Percentiles rank a stretch among this genome's conserved stretches.
Conservation (phyloP, 2,888 invertebrate species). For the Diaprepes abbreviatus region DNA sequence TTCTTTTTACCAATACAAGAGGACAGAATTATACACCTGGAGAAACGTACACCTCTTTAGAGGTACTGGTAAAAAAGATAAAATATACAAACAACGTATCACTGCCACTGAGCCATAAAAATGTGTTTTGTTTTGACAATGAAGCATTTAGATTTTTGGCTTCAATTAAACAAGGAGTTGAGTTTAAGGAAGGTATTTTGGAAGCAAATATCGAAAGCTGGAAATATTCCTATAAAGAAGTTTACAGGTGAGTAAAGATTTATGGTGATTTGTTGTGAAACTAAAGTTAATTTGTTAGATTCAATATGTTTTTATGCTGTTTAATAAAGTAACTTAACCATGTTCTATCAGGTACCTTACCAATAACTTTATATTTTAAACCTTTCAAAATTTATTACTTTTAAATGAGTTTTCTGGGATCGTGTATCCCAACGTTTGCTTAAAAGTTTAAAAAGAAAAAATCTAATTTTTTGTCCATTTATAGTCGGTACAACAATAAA, state of each 20-base stretch:
- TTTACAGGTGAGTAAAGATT: slow-evolving; percentile 56
- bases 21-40: slow-evolving; percentile 59
- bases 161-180: slow-evolving; percentile 54
- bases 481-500: too few relatives aligned
- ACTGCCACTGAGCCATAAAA: slow-evolving; percentile 48
- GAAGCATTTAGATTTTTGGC: slow-evolving; percentile 62
- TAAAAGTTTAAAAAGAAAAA: too few relatives aligned
- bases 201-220: slow-evolving; percentile 53
- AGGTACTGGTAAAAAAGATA: slow-evolving; percentile 17
- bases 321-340: too few relatives aligned
- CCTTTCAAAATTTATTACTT: too few relatives aligned
- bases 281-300: too few relatives aligned
- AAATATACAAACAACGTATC: slow-evolving; percentile 25
- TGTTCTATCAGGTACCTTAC: too few relatives aligned
- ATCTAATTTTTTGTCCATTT: too few relatives aligned
- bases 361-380: too few relatives aligned
- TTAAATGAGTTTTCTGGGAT: too few relatives aligned
- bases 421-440: too few relatives aligned
- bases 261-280: too few relatives aligned
- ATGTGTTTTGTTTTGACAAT: slow-evolving; percentile 63
- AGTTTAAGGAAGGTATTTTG: slow-evolving; percentile 47
- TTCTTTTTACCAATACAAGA: slow-evolving; percentile 61
- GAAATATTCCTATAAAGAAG: slow-evolving; percentile 54
- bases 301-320: too few relatives aligned
- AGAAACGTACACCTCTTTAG: slow-evolving; percentile 42